Conservation (phyloP, 2,888 invertebrate genomes). For the Mechanitis mazaeus region DNA sequence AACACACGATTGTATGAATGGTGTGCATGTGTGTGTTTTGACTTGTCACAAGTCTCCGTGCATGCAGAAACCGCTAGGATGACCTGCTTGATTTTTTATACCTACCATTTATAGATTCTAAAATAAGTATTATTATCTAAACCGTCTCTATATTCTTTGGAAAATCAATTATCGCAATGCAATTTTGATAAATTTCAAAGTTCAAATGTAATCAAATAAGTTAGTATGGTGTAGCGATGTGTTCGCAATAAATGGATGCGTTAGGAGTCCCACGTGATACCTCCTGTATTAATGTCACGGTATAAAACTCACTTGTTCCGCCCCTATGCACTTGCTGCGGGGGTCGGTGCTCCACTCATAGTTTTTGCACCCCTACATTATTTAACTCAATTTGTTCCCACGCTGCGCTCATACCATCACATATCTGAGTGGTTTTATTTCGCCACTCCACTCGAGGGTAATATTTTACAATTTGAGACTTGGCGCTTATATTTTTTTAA, state of each 20-base stretch:
- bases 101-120: slow-evolving; percentile 6
- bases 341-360: slow-evolving; percentile 49
- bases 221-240: too few relatives aligned
- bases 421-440: slow-evolving; percentile 5
- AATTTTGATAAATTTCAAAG: too few relatives aligned
- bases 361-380: slow-evolving; percentile 68
- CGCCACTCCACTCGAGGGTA: background rate
- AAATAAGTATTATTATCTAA: background rate
- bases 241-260: slow-evolving; percentile 1
- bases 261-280: slow-evolving; percentile 1
- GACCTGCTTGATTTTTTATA: slow-evolving; percentile 22
- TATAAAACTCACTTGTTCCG: slow-evolving; percentile 58
- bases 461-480: background rate
- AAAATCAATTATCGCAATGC: too few relatives aligned
- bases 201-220: too few relatives aligned
- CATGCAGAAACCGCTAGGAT: slow-evolving; percentile 34
- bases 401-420: slow-evolving; percentile 36
- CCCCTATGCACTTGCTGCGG: slow-evolving; percentile 71
- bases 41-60: slow-evolving; percentile 26
- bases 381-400: slow-evolving; percentile 58
- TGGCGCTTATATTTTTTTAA: background rate
- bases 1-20: slow-evolving; percentile 52
- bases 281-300: background rate
- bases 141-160: too few relatives aligned
- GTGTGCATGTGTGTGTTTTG: slow-evolving; percentile 28